Evolutionary conservation across 2,888 invertebrate genomes (phyloP).

Genomic region (Drosophila barbarae): DNA sequence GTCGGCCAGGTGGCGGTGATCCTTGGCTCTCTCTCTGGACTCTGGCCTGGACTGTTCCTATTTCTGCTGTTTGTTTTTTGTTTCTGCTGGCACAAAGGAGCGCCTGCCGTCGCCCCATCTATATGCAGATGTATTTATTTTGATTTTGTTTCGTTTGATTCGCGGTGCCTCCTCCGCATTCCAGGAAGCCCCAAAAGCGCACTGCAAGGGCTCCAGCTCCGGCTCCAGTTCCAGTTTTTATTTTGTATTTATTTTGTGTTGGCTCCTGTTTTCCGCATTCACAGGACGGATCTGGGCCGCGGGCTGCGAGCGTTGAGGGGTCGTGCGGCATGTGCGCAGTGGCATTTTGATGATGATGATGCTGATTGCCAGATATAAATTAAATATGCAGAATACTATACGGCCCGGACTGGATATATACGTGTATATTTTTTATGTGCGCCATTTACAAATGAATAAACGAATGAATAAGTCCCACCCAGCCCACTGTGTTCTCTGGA

Average conservation of each 20-base stretch:
- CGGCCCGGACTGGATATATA: slow-evolving; percentile 37
- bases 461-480: slow-evolving; percentile 49
- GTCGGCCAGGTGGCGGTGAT: slow-evolving; percentile 13
- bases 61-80: slow-evolving; percentile 14
- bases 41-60: not conserved
- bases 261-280: slow-evolving; percentile 28
- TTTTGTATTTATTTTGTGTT: slow-evolving; percentile 50
- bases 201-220: slow-evolving; percentile 4
- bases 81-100: slow-evolving; percentile 28
- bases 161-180: slow-evolving; percentile 5
- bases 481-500: not conserved
- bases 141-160: slow-evolving; percentile 44
- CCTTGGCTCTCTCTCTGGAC: slow-evolving; percentile 5
- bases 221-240: not conserved
- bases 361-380: slow-evolving; percentile 71
- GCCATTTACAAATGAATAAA: slow-evolving; percentile 72
- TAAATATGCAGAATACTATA: slow-evolving; percentile 65
- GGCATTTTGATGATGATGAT: slow-evolving; percentile 66
- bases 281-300: slow-evolving; percentile 14
- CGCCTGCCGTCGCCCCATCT: slow-evolving; percentile 28
- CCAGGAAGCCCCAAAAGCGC: slow-evolving; percentile 51
- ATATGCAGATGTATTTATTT: slow-evolving; percentile 46
- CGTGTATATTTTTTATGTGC: slow-evolving; percentile 57
- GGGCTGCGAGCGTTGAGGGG: slow-evolving; percentile 2
- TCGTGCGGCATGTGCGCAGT: slow-evolving; percentile 32